These are phyloP conservation scores for Sanderia malayensis DNA, from an alignment of 30 jellyfish, hydroid and myxozoan species.

Conservation along the genomic window DNA sequence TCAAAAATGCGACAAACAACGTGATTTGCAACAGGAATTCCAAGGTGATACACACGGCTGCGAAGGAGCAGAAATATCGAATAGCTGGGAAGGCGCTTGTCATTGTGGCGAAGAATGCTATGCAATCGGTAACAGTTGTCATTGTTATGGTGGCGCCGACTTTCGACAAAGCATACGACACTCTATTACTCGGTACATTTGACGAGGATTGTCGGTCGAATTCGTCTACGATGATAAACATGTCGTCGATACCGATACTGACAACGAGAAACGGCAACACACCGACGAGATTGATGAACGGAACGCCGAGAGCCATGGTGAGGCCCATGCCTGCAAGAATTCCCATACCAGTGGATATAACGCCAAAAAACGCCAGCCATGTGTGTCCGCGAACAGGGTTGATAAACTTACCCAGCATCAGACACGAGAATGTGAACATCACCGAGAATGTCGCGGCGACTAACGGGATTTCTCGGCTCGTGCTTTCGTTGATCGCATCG, in stretches of 20 bases:
- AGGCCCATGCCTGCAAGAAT: conserved; percentile 73
- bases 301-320: conserved; percentile 44
- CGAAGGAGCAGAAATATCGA: conserved; percentile 59
- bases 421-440: conserved; percentile 58
- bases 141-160: conserved; percentile 75
- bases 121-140: conserved; percentile 70
- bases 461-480: conserved; percentile 43
- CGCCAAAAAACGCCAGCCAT: conserved; percentile 58
- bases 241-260: conserved; percentile 74
- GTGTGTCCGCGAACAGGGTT: conserved; percentile 73
- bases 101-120: conserved; percentile 55
- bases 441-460: conserved; percentile 47
- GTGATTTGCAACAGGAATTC: conserved; percentile 55
- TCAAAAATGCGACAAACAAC: conserved; percentile 44
- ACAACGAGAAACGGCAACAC: conserved; percentile 70
- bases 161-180: conserved; percentile 49
- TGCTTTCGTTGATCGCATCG: conserved; percentile 67
- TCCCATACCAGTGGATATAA: conserved; percentile 55
- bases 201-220: conserved; percentile 50
- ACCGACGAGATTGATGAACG: conserved; percentile 61
- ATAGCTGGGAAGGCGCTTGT: conserved; percentile 66
- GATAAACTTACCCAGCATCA: conserved; percentile 47
- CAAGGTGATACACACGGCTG: conserved; percentile 40
- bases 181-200: conserved; percentile 40
- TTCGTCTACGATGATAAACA: conserved; percentile 61